Percentiles rank a stretch among this genome's conserved stretches.
Conservation (phyloP, 2,797 vertebrate species). For the Jordanella pulchra region DNA sequence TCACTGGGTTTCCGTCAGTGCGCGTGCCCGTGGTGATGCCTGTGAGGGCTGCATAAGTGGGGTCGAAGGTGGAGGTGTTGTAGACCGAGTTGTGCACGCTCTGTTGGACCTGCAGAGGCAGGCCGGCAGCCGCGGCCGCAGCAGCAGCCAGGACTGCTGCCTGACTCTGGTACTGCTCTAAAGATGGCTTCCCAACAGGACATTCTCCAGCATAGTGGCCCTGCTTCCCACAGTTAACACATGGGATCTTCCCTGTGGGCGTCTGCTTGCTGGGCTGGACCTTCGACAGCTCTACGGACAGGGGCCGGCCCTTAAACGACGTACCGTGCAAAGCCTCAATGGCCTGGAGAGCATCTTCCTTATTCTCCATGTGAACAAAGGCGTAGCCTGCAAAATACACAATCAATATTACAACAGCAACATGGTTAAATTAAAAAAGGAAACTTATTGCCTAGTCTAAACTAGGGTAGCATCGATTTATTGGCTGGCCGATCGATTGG, state of each 20-base stretch:
- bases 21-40: constrained; percentile 80
- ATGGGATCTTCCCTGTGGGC: constrained; percentile 83
- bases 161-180: constrained; percentile 87
- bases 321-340: constrained; percentile 96
- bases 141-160: constrained; percentile 81
- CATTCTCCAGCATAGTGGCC: constrained; percentile 86
- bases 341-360: constrained; percentile 95
- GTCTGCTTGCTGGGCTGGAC: constrained; percentile 85
- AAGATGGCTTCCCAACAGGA: constrained; percentile 79
- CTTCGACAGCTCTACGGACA: constrained; percentile 95
- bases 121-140: constrained; percentile 77
- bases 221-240: constrained; percentile 85
- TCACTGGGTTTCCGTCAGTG: constrained; percentile 75
- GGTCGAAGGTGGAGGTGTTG: constrained; percentile 84
- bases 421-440: not conserved
- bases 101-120: constrained; percentile 83
- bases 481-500: no score
- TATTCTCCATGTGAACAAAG: constrained; percentile 99
- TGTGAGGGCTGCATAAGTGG: constrained; percentile 82
- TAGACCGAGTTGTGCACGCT: constrained; percentile 85
- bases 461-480: no score
- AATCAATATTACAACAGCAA: constrained; percentile 11
- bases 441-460: not conserved
- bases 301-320: constrained; percentile 94
- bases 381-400: constrained; percentile 91